Conservation (phyloP, 2,888 invertebrate species). For the Eupithecia centaureata region DNA sequence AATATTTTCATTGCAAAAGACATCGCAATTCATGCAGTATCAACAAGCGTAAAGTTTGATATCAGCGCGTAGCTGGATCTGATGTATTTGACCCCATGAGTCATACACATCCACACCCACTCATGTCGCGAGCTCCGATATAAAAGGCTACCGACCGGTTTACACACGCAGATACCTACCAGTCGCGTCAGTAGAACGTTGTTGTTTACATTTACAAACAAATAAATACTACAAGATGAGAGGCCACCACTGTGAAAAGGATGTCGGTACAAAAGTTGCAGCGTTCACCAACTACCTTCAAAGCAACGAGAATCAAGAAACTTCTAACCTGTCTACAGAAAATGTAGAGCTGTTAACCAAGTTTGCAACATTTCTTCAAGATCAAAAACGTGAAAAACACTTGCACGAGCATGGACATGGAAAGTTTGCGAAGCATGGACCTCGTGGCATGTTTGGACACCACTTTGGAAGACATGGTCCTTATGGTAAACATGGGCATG, state of each 20-base stretch:
- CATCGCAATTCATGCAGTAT: slow-evolving; percentile 10
- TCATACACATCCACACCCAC: slow-evolving; percentile 35
- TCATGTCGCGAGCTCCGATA: slow-evolving; percentile 18
- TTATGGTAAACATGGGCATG: slow-evolving; percentile 31
- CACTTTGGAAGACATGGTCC: slow-evolving; percentile 45
- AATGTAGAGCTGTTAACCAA: slow-evolving; percentile 47
- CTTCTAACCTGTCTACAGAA: slow-evolving; percentile 36
- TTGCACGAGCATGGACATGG: slow-evolving; percentile 7
- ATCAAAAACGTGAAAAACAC: slow-evolving; percentile 35
- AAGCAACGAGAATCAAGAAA: slow-evolving; percentile 30
- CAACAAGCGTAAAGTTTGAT: slow-evolving; percentile 5
- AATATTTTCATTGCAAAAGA: not conserved
- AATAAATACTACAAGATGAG: slow-evolving; percentile 46
- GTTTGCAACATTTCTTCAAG: slow-evolving; percentile 49
- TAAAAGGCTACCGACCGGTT: slow-evolving; percentile 35
- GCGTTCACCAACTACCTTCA: slow-evolving; percentile 39
- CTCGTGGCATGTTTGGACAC: slow-evolving; percentile 40
- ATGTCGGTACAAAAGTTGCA: slow-evolving; percentile 40
- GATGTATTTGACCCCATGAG: slow-evolving; percentile 33
- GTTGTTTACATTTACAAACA: slow-evolving; percentile 29
- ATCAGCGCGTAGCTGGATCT: slow-evolving; percentile 13
- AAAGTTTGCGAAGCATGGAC: slow-evolving; percentile 29
- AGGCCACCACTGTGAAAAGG: slow-evolving; percentile 39
- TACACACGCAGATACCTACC: slow-evolving; percentile 43
- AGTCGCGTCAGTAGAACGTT: slow-evolving; percentile 41